Conservation (phyloP, 2,113 vertebrate genomes). For the Cyrtonyx montezumae region DNA sequence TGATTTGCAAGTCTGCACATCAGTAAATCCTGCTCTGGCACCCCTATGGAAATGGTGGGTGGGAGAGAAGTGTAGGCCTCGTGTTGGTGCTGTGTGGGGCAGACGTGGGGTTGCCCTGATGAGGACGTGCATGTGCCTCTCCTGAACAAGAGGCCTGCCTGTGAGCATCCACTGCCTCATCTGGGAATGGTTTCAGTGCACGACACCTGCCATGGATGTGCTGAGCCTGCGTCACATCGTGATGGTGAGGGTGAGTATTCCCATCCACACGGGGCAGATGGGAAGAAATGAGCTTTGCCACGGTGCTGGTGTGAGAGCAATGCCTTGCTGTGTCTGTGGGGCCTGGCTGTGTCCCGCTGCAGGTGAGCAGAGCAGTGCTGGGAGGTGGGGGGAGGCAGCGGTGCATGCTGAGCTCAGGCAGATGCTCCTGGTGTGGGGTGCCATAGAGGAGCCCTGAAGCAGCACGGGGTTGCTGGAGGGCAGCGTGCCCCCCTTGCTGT, state of each 20-base stretch:
- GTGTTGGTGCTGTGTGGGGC: accelerated
- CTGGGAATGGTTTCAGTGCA: not conserved
- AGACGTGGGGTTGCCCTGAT: accelerated
- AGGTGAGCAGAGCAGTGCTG: not conserved
- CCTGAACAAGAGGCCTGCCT: too few species aligned
- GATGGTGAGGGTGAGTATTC: not conserved
- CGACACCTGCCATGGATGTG: accelerated
- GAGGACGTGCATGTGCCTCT: accelerated
- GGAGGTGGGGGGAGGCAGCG: not conserved
- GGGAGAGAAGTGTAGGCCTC: accelerated
- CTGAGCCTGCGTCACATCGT: accelerated
- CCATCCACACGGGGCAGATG: accelerated
- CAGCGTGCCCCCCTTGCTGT: not conserved
- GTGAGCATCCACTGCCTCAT: accelerated
- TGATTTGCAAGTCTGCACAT: not conserved
- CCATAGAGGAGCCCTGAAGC: not conserved
- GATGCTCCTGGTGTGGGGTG: not conserved
- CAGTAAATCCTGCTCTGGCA: not conserved
- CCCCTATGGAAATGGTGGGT: accelerated
- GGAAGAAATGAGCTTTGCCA: not conserved
- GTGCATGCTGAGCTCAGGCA: accelerated
- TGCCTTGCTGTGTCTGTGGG: accelerated
- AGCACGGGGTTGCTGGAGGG: accelerated
- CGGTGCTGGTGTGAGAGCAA: accelerated
- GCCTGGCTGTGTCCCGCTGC: accelerated